Evolutionary conservation across 1,140 invertebrate species (phyloP), one percentile per base, ranked within the genome.

Genomic region (Agraylea sexmaculata): DNA sequence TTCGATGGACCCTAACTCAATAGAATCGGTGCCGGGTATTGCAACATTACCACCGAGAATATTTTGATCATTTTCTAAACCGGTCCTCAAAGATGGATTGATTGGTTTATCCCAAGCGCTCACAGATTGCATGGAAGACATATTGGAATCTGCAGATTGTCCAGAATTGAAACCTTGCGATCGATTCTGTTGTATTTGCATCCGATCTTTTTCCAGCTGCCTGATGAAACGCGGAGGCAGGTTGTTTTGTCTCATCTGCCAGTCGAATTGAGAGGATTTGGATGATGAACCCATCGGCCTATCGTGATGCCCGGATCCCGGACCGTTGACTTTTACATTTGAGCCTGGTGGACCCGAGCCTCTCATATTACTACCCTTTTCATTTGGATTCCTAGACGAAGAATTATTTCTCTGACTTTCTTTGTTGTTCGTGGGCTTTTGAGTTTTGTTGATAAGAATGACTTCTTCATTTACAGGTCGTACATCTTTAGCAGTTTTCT

Each of bases 21-120:
- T 55, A 12, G 54, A 47, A 45, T 65, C 64, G n/a, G 60, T 52
- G 10, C 62, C 59, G 25, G 61, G 58, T 15, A 69, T 60, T 8
- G 59, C 51, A 6, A 57, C 34, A 30, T 54, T 51, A 40, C 27
- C 36, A n/a, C 57, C 56, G 10, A 38, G 29, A 3, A 45, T 39
- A 10, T 19, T 22, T 16, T 36, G 35, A n/a, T 49, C 47, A 27
- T 18, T 49, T 27, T 57, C 55, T 13, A 53, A 67, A 45, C 65
- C 70, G 1, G 68, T 63, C 18, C 76, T 59, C 28, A 81, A 54
- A 35, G 74, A 70, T 49, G 74, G 69, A 10, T 74, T 74, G 45
- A 86, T 80, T 2, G 84, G 81, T 57, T 87, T 89, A 48, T 87
- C 81, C 86, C 86, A 90, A 8, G 85, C 85, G 58, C 84, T 88